Percentiles rank a stretch among this genome's conserved stretches.
phyloP scores from a whole-genome alignment of 2,113 vertebrate genomes.

The Bubo blakistoni region DNA sequence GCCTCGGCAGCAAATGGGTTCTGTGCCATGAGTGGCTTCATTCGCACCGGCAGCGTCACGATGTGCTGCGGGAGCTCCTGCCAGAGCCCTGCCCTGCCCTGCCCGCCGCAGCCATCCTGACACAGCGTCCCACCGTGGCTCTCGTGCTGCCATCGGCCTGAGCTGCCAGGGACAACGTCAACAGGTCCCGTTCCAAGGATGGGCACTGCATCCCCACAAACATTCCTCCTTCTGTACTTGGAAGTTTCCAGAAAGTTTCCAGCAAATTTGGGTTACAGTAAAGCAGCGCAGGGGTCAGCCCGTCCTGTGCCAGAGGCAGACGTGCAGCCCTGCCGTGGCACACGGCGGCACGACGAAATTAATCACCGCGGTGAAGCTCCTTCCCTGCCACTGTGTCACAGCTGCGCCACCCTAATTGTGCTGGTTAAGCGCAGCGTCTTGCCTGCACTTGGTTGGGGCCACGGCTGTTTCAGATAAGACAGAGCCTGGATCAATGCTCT shows the following conservation, averaged over 20 bases:
- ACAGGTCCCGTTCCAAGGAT: neutral
- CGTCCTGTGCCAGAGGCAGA: neutral
- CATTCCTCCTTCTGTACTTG: neutral
- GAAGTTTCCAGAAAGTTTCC: neutral
- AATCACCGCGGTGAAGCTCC: neutral
- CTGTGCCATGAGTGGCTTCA: fast-evolving
- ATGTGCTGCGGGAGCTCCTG: fast-evolving
- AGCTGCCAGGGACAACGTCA: fast-evolving
- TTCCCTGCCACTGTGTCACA: neutral
- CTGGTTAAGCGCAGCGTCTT: conserved; percentile 13
- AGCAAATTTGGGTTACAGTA: neutral
- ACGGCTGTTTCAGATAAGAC: conserved; percentile 7
- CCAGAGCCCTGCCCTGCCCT: neutral
- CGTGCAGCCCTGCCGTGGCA: fast-evolving
- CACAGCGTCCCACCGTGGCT: fast-evolving
- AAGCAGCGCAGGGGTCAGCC: neutral
- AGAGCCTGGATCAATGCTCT: conserved; percentile 32
- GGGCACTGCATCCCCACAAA: neutral
- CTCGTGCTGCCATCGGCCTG: fast-evolving
- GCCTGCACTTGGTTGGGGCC: neutral
- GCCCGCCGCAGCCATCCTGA: neutral
- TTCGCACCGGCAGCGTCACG: fast-evolving
- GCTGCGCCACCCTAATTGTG: neutral
- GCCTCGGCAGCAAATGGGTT: neutral
- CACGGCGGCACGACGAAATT: neutral